Conservation (phyloP, 1,140 invertebrate species). For the Oncopeltus fasciatus region DNA sequence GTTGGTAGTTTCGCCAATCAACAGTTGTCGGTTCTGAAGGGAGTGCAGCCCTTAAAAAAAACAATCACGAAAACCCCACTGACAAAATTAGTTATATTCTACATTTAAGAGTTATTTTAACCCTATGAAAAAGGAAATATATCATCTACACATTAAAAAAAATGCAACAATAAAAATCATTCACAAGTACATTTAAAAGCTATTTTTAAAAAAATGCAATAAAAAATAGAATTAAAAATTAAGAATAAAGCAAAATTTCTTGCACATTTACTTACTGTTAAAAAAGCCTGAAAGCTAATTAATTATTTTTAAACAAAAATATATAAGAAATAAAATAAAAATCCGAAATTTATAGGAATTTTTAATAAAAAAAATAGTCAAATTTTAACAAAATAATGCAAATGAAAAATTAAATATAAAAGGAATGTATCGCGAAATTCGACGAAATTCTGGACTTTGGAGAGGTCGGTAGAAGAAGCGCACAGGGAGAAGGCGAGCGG, state of each 20-base stretch:
- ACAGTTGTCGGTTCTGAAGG: neutral
- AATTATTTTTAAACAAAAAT: neutral
- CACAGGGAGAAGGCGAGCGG: neutral
- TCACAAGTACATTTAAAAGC: too few species aligned
- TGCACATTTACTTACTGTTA: neutral
- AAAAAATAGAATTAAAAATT: neutral
- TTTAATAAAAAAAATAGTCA: neutral
- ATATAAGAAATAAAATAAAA: neutral
- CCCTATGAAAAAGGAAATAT: neutral
- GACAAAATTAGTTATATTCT: neutral
- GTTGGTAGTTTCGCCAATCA: too few species aligned
- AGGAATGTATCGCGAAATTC: neutral
- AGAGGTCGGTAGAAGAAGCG: neutral
- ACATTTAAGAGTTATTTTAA: neutral
- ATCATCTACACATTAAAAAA: neutral
- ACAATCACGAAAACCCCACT: neutral
- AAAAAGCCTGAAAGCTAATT: neutral
- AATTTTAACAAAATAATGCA: neutral
- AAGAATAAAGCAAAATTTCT: too few species aligned
- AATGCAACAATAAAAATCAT: too few species aligned
- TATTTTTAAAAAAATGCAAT: neutral
- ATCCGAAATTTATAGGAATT: neutral
- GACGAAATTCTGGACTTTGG: neutral
- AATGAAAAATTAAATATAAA: neutral
- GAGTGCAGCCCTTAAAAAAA: neutral